These are phyloP conservation scores for Papilio demoleus DNA, from an alignment of 2,888 invertebrate species.

Conservation along the genomic window DNA sequence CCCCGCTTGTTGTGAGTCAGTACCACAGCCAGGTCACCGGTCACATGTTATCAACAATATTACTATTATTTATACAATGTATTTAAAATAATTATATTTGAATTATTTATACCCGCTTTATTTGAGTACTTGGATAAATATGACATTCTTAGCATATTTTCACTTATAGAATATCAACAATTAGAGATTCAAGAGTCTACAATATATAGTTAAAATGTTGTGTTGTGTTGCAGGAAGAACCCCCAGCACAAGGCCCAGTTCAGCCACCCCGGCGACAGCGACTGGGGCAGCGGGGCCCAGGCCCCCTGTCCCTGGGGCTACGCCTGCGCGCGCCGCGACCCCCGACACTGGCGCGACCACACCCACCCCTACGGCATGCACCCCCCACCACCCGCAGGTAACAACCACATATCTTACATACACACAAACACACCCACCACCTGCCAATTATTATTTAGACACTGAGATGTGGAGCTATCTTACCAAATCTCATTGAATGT, in stretches of 20 bases:
- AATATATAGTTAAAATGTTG: no score
- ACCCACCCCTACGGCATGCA: constrained; percentile 70
- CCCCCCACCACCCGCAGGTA: constrained; percentile 49
- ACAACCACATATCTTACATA: no score
- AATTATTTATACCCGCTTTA: no score
- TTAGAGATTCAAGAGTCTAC: no score
- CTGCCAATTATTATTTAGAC: no score
- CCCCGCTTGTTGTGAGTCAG: not conserved
- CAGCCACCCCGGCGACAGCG: constrained; percentile 86
- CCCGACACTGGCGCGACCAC: constrained; percentile 82
- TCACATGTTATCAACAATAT: not conserved
- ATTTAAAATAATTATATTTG: no score
- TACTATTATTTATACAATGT: not conserved
- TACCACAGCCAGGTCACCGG: not conserved
- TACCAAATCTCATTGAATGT: no score
- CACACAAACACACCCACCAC: no score
- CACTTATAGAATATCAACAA: no score
- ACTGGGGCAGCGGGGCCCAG: constrained; percentile 78
- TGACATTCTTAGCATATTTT: no score
- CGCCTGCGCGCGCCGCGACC: constrained; percentile 82
- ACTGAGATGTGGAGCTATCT: no score
- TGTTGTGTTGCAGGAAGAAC: constrained; percentile 86
- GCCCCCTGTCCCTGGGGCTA: constrained; percentile 84
- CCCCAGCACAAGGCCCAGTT: constrained; percentile 82
- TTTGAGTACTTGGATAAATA: no score